A percentile compares a stretch with the other conserved stretches of the same genome.
Evolutionary conservation across 1,140 invertebrate species (phyloP).

Genomic region (Pseudomyrmex cubaensis): DNA sequence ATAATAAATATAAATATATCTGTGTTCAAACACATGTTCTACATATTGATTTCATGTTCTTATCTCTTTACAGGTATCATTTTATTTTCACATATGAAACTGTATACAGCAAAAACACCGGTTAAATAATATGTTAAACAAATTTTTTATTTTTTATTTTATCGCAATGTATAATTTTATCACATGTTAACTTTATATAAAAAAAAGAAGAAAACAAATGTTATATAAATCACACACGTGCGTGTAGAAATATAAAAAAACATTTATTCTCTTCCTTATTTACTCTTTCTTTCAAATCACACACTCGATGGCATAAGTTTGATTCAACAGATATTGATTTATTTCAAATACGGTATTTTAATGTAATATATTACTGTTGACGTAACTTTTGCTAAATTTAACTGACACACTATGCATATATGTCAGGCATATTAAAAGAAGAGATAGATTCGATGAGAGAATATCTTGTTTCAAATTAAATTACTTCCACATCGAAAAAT

Average conservation of each 20-base stretch:
- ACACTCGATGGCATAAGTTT: background rate
- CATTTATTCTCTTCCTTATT: background rate
- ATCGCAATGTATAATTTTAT: no score
- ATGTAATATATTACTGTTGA: slow-evolving; percentile 2
- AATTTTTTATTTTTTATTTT: no score
- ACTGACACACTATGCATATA: background rate
- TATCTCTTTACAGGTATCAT: no score
- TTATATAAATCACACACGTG: background rate
- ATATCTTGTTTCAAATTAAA: slow-evolving; percentile 17
- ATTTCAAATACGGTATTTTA: slow-evolving; percentile 2
- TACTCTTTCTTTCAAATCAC: background rate
- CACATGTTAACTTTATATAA: no score
- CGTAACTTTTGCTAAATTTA: background rate
- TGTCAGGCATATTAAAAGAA: slow-evolving; percentile 1
- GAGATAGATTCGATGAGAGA: background rate
- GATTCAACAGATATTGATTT: background rate
- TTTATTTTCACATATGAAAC: no score
- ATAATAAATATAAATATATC: no score
- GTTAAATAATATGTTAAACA: no score
- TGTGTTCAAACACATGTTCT: no score
- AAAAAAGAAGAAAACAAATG: background rate
- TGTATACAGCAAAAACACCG: no score
- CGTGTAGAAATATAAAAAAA: background rate
- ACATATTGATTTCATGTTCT: no score
- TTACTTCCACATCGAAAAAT: background rate